phyloP scores from a whole-genome alignment of 2,797 vertebrate species.

The Scomberomorus guttatus region DNA sequence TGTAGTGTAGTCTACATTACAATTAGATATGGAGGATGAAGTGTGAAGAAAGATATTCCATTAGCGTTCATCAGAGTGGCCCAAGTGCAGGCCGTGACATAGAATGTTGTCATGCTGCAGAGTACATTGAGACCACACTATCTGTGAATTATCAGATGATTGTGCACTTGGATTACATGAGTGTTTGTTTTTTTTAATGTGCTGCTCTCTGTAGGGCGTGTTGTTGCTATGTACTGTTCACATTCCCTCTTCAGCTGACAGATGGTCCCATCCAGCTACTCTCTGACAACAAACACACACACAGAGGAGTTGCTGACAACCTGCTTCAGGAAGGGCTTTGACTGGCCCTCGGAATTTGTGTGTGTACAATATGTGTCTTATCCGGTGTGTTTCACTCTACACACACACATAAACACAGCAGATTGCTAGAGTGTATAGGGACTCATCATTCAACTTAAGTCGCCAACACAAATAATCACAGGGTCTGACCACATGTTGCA shows the following conservation, averaged over 20 bases:
- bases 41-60: slow-evolving; percentile 15
- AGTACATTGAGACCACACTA: slow-evolving; percentile 3
- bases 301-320: slow-evolving; percentile 78
- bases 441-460: slow-evolving; percentile 79
- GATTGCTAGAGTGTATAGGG: slow-evolving; percentile 50
- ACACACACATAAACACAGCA: slow-evolving; percentile 50
- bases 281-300: slow-evolving; percentile 80
- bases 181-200: slow-evolving; percentile 46
- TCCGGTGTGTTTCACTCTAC: slow-evolving; percentile 44
- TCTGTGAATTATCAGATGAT: slow-evolving; percentile 31
- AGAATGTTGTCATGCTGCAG: slow-evolving; percentile 4
- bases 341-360: slow-evolving; percentile 46
- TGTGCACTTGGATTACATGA: slow-evolving; percentile 43
- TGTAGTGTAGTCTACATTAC: slow-evolving; percentile 27
- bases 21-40: slow-evolving; percentile 27
- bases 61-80: slow-evolving; percentile 11
- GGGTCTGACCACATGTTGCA: slow-evolving; percentile 68
- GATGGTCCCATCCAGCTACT: slow-evolving; percentile 74
- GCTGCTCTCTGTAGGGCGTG: slow-evolving; percentile 29
- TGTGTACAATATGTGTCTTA: slow-evolving; percentile 37
- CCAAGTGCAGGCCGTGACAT: slow-evolving; percentile 28
- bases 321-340: slow-evolving; percentile 59
- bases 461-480: slow-evolving; percentile 84
- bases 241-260: slow-evolving; percentile 66
- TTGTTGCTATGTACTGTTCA: slow-evolving; percentile 57